Conservation (phyloP, 2,797 vertebrate genomes). For the Sebastes iracundus region DNA sequence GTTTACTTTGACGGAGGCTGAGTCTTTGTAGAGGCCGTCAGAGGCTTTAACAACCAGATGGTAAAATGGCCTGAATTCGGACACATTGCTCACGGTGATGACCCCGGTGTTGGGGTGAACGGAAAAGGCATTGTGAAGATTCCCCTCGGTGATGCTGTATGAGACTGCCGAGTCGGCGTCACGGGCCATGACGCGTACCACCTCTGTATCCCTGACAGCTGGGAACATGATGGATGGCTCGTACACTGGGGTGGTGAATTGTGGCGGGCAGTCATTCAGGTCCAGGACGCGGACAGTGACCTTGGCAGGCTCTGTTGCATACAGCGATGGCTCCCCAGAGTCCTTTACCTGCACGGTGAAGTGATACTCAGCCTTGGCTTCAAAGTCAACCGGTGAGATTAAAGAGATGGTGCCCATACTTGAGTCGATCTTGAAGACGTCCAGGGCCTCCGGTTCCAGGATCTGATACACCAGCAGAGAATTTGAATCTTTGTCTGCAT, state of each 20-base stretch:
- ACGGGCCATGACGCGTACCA: conserved; percentile 84
- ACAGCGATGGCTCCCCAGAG: conserved; percentile 87
- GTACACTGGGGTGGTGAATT: conserved; percentile 83
- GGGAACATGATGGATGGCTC: conserved; percentile 84
- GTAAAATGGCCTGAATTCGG: conserved; percentile 75
- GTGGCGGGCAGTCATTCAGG: conserved; percentile 92
- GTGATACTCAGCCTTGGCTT: conserved; percentile 83
- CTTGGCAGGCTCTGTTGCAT: conserved; percentile 85
- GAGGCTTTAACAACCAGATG: conserved; percentile 87
- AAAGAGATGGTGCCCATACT: conserved; percentile 90
- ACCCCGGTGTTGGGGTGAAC: conserved; percentile 86
- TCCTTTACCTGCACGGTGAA: conserved; percentile 91
- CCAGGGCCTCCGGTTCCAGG: conserved; percentile 86
- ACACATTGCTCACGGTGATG: conserved; percentile 84
- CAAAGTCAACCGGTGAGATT: conserved; percentile 87
- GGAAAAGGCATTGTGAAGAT: conserved; percentile 82
- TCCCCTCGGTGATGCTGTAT: conserved; percentile 89
- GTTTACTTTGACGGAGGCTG: conserved; percentile 85
- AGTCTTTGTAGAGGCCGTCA: conserved; percentile 89
- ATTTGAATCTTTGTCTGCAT: conserved; percentile 89
- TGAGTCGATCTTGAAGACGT: conserved; percentile 89
- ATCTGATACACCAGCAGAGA: conserved; percentile 90
- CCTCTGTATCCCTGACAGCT: conserved; percentile 85
- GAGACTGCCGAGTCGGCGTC: conserved; percentile 90
- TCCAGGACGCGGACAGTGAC: conserved; percentile 88